Percentiles rank a stretch among this genome's conserved stretches.
phyloP scores from a whole-genome alignment of 2,888 invertebrate genomes.

The Metallyticus violacea region DNA sequence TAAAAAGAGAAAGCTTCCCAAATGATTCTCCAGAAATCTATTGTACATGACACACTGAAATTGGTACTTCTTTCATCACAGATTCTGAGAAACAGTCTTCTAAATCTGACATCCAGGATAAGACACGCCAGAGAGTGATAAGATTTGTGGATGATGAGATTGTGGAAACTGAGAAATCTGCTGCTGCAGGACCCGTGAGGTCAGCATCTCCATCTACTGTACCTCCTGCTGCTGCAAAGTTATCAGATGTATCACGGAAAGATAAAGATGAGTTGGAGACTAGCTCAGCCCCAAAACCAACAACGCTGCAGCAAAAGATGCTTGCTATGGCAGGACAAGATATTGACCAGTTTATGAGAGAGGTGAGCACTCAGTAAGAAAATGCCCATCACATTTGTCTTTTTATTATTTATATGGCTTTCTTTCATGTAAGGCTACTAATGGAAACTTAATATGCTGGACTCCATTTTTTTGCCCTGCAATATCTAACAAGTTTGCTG shows the following conservation, averaged over 20 bases:
- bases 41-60: no score
- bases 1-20: no score
- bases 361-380: constrained; percentile 43
- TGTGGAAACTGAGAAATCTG: constrained; percentile 19
- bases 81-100: background rate
- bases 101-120: background rate
- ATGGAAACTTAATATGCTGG: no score
- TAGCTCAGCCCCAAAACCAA: constrained; percentile 55
- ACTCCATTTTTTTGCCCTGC: no score
- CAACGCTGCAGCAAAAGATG: constrained; percentile 81
- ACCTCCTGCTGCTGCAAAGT: background rate
- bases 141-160: constrained; percentile 40
- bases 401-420: no score
- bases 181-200: constrained; percentile 34
- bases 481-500: no score
- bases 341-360: constrained; percentile 89
- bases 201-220: constrained; percentile 37
- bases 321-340: constrained; percentile 86
- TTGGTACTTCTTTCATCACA: background rate
- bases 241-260: constrained; percentile 34
- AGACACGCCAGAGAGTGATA: constrained; percentile 35
- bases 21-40: no score
- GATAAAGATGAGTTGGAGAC: constrained; percentile 35
- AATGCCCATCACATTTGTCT: no score
- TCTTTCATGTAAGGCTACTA: no score